Evolutionary conservation across 2,113 vertebrate genomes (phyloP), one percentile per base, ranked within the genome.

Genomic region (Elgaria multicarinata): DNA sequence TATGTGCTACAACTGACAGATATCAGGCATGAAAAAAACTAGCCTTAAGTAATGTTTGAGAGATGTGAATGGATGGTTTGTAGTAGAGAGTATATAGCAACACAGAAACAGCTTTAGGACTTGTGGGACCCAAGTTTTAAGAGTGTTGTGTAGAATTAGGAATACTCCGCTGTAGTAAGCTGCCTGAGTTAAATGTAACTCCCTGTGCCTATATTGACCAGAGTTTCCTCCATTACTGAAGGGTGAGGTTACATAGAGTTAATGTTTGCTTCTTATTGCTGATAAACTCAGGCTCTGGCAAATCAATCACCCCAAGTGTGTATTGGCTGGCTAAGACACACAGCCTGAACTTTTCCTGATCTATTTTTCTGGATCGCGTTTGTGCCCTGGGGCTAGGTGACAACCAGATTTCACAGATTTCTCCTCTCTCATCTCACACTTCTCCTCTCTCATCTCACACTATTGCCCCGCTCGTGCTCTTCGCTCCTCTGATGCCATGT

Each of bases 1-100:
- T 64, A 58, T 42, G 12, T n/a, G 18, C 14, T 55, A 79, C 13
- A 24, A 67, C 78, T 53, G n/a, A 36, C 1, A 31, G 42, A 67
- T 22, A 58, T 84, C 6, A 14, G 50, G 24, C 16, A 78, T 7
- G 39, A 28, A 75, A 76, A n/a, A 74, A 18, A 71, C 72, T 88
- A 91, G 78, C 2, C 66, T 36, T 22, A 18, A 26, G 53, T 86
- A 71, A 87, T 87, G 83, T 50, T 78, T 46, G 74, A 87, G 24
- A 77, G 80, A 33, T 22, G 6, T 83, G 86, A 13, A 85, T 28
- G 72, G 8, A 18, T 12, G 46, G 64, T 69, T 67, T 69, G 44
- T 3, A 33, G 10, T 64, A 86, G 84, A 86, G 93, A 89, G 69
- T 10, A 53, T 82, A 89, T 90, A 62, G 36, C 9, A 7, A 66